A percentile compares a stretch with the other conserved stretches of the same genome.
phyloP scores from a whole-genome alignment of 2,888 invertebrate species.

The Drosophila atripex region DNA sequence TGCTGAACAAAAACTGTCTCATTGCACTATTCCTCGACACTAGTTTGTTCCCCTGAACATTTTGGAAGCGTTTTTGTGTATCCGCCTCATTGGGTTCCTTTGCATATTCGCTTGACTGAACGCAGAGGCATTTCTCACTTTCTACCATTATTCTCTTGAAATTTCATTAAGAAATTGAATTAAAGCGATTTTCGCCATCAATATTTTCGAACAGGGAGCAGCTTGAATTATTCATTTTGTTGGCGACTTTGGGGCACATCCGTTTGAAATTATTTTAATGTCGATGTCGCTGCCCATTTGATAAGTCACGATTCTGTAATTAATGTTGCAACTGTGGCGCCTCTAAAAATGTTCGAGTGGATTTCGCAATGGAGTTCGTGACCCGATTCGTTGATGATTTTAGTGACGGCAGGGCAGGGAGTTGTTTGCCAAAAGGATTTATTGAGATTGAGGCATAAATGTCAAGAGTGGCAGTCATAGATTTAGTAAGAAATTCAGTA shows the following conservation, averaged over 20 bases:
- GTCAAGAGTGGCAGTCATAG: constrained; percentile 3
- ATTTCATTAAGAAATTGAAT: constrained; percentile 31
- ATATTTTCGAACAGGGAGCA: neutral
- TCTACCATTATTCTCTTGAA: constrained; percentile 9
- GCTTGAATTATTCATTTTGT: constrained; percentile 28
- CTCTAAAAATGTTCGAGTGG: constrained; percentile 30
- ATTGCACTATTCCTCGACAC: constrained; percentile 3
- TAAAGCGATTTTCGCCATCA: constrained; percentile 15
- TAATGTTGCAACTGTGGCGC: constrained; percentile 34
- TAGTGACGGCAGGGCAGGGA: constrained; percentile 4
- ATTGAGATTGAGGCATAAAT: constrained; percentile 18
- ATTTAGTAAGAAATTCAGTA: neutral
- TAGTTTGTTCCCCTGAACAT: constrained; percentile 9
- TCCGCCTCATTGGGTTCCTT: constrained; percentile 31
- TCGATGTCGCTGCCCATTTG: constrained; percentile 21
- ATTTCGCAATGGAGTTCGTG: constrained; percentile 47
- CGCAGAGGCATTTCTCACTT: constrained; percentile 10
- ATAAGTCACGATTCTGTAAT: constrained; percentile 49
- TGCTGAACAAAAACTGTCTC: constrained; percentile 12
- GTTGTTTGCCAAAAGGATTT: constrained; percentile 18
- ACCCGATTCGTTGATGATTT: constrained; percentile 40
- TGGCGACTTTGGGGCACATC: constrained; percentile 7
- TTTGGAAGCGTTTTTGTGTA: constrained; percentile 11
- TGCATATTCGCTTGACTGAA: constrained; percentile 19
- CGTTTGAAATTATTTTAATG: constrained; percentile 13